These are phyloP conservation scores for Bicyclus anynana DNA, from an alignment of 1,140 invertebrate species.

Conservation along the genomic window DNA sequence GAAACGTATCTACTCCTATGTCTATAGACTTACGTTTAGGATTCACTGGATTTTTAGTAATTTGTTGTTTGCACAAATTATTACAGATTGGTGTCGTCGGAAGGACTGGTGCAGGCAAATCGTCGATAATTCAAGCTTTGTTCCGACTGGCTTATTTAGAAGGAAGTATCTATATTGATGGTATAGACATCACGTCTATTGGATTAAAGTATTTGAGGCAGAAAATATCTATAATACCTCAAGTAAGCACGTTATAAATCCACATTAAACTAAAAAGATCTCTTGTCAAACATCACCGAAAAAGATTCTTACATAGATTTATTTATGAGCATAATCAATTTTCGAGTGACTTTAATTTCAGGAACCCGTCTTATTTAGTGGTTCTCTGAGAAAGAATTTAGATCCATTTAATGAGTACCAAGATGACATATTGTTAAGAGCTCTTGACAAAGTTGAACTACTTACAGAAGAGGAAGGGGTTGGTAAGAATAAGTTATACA, in stretches of 20 bases:
- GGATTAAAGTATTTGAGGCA: constrained; percentile 81
- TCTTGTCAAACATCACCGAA: too few species aligned
- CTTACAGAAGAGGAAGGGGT: constrained; percentile 34
- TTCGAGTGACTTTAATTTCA: too few species aligned
- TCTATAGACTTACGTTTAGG: too few species aligned
- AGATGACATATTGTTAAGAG: constrained; percentile 86
- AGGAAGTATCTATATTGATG: constrained; percentile 80
- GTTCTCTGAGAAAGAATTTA: constrained; percentile 86
- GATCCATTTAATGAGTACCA: constrained; percentile 87
- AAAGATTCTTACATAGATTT: too few species aligned
- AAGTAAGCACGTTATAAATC: constrained; percentile 72
- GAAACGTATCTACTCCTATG: background rate
- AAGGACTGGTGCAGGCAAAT: constrained; percentile 94
- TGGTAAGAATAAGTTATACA: constrained; percentile 23
- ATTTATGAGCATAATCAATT: too few species aligned
- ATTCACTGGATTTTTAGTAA: too few species aligned
- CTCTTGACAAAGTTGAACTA: constrained; percentile 81
- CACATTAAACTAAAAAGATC: too few species aligned
- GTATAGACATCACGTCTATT: constrained; percentile 77
- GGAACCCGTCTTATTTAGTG: constrained; percentile 90
- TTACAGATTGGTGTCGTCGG: constrained; percentile 86
- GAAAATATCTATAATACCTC: constrained; percentile 89
- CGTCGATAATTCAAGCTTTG: constrained; percentile 89
- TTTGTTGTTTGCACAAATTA: background rate
- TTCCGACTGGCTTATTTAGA: constrained; percentile 86